Evolutionary conservation across 2,797 vertebrate genomes (phyloP), one percentile per base, ranked within the genome.

Genomic region (Micrastur ruficollis): DNA sequence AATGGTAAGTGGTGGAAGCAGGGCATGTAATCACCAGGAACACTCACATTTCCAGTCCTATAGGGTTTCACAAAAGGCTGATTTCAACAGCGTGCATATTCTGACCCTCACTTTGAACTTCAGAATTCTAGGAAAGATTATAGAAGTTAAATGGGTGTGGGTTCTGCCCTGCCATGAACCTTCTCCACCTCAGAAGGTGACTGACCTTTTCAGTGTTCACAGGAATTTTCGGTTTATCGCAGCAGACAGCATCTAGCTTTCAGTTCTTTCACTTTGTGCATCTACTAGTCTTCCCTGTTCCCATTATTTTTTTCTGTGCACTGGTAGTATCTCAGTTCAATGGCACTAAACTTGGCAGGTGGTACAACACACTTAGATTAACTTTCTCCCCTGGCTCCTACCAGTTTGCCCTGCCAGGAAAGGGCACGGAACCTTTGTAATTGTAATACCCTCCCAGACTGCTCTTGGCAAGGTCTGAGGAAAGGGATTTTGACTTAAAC

Each of bases 51-150:
- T 86, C 44, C 71, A 79, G 58, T 46, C 19, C n/a, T 23, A 5
- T 11, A 34, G n/a, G 40, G 32, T 85, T 90, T 94, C 93, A 83
- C 90, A 95, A 94, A 92, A 92, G 74, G 10, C 67, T 65, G 59
- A 81, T 95, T 95, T 93, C 86, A 87, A 93, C 74, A 53, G 44
- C 1, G 1, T 22, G 11, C 20, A 6, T 58, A 50, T 88, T 63
- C 85, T 88, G 80, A 58, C 40, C 27, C 76, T 90, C n/a, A 8
- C 8, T 44, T 81, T 52, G 85, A 88, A 58, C 31, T 23, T 46
- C 46, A 49, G 70, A 63, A 29, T 71, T 86, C 12, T 3, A 86
- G 55, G 47, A 86, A 93, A 59, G 70, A 86, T 19, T 58, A 59
- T 22, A 26, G 59, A 89, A 94, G 42, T 93, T 29, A 55, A 2